Conservation (phyloP, 2,797 vertebrate genomes). For the Characodon lateralis region DNA sequence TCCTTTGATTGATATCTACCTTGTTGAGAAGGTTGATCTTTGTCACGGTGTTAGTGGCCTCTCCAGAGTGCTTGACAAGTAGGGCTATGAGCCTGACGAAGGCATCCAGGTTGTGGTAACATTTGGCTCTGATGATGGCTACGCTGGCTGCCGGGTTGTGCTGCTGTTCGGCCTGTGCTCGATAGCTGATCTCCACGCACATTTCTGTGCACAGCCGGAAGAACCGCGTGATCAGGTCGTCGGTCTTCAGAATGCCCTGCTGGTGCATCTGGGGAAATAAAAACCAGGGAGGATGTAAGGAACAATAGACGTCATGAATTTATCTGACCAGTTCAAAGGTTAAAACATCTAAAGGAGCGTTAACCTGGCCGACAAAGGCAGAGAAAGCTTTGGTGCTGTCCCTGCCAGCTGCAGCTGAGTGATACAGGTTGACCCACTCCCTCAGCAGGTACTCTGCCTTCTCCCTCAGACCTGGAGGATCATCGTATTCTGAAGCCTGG, state of each 20-base stretch:
- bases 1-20: conserved; percentile 68
- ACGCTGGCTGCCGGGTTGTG: conserved; percentile 97
- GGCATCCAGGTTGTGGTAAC: conserved; percentile 98
- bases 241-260: conserved; percentile 98
- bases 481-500: conserved; percentile 98
- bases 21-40: conserved; percentile 99
- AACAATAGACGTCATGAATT: neutral
- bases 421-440: conserved; percentile 99
- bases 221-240: conserved; percentile 99
- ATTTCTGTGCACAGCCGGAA: conserved; percentile 98
- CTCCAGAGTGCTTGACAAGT: conserved; percentile 97
- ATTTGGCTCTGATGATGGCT: conserved; percentile 98
- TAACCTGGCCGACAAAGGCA: conserved; percentile 98
- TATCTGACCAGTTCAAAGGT: neutral
- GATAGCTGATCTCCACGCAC: conserved; percentile 99
- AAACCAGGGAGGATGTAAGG: neutral
- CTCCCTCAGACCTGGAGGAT: conserved; percentile 96
- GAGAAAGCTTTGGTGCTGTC: conserved; percentile 99
- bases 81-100: conserved; percentile 97
- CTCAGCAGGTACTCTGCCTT: conserved; percentile 98
- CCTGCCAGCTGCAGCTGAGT: conserved; percentile 96
- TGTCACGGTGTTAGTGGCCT: conserved; percentile 98
- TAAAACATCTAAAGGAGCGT: neutral
- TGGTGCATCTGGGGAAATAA: conserved; percentile 92
- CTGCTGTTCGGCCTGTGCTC: conserved; percentile 97